These are phyloP conservation scores for Cololabis saira DNA, from an alignment of 2,113 vertebrate species.

Conservation along the genomic window DNA sequence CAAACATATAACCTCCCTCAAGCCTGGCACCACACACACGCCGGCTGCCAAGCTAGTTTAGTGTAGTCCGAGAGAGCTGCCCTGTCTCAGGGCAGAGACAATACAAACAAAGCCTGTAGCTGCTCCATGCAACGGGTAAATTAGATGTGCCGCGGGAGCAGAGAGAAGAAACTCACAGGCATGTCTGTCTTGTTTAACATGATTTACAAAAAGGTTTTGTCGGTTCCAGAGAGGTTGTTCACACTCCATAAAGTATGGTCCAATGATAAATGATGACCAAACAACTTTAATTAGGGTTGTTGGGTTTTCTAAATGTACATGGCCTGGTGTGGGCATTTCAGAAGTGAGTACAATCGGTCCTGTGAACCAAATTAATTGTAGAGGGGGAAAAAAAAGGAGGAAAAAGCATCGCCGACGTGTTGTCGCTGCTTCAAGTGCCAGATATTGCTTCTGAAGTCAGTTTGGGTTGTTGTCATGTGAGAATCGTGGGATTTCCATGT, in stretches of 20 bases:
- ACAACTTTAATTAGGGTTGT: conserved; percentile 57
- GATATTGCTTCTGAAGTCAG: conserved; percentile 45
- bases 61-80: conserved; percentile 62
- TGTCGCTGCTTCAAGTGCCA: conserved; percentile 46
- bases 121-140: conserved; percentile 57
- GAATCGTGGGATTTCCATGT: conserved; percentile 56
- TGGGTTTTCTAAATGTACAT: conserved; percentile 43
- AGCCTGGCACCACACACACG: conserved; percentile 80
- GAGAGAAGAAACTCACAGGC: conserved; percentile 70
- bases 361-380: conserved; percentile 60
- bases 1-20: conserved; percentile 53
- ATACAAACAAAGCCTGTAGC: conserved; percentile 68
- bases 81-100: conserved; percentile 70
- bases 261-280: conserved; percentile 60
- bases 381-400: neutral
- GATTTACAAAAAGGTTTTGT: conserved; percentile 60
- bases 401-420: conserved; percentile 12
- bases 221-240: conserved; percentile 61
- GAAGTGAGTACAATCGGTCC: conserved; percentile 29
- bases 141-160: conserved; percentile 57
- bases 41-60: conserved; percentile 80
- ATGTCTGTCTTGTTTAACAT: conserved; percentile 69
- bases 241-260: conserved; percentile 64
- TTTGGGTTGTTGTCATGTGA: conserved; percentile 65
- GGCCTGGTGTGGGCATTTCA: conserved; percentile 31